phyloP scores from a whole-genome alignment of 1,140 invertebrate genomes.

The Caenorhabditis tropicalis region DNA sequence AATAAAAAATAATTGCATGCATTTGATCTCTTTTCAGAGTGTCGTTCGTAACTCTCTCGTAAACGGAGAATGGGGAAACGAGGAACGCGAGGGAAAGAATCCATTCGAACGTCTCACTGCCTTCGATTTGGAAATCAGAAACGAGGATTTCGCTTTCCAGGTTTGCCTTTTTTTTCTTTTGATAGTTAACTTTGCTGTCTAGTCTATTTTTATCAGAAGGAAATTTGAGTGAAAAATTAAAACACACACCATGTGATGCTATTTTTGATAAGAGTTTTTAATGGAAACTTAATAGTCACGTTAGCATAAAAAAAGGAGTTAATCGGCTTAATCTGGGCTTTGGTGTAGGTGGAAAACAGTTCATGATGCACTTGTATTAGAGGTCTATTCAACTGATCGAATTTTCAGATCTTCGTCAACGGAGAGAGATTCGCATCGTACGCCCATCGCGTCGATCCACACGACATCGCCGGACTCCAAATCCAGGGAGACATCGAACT shows the following conservation, averaged over 20 bases:
- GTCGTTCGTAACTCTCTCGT: constrained; percentile 57
- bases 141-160: constrained; percentile 62
- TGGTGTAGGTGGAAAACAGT: too few species aligned
- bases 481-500: constrained; percentile 60
- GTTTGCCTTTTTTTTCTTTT: neutral
- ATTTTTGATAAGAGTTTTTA: neutral
- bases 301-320: neutral
- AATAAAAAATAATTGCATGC: constrained; percentile 5
- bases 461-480: constrained; percentile 58
- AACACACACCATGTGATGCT: neutral
- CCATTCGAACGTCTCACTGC: constrained; percentile 58
- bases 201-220: neutral
- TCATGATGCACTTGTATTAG: too few species aligned
- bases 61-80: constrained; percentile 59
- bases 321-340: neutral
- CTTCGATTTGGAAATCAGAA: constrained; percentile 59
- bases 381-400: too few species aligned
- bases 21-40: constrained; percentile 40
- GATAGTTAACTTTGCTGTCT: neutral
- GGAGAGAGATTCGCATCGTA: constrained; percentile 54
- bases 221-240: neutral
- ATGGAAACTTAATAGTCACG: neutral
- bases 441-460: constrained; percentile 52
- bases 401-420: constrained; percentile 55
- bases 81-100: constrained; percentile 62